phyloP scores from a whole-genome alignment of 2,888 invertebrate genomes.

The Tetanocera ferruginea region DNA sequence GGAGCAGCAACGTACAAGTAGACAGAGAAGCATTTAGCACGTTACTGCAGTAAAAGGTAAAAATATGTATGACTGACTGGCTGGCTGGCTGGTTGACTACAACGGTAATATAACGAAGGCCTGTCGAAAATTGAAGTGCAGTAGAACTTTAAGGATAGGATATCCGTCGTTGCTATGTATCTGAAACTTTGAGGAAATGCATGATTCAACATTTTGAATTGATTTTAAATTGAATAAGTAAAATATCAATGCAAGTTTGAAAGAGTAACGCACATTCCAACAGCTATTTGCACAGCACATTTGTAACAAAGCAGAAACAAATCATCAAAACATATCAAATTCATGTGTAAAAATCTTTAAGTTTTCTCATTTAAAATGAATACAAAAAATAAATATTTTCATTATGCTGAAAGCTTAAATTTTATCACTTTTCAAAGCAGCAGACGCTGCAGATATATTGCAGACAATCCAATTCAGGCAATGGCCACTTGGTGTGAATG shows the following conservation, averaged over 20 bases:
- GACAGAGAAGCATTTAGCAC: not conserved
- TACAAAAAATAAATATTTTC: constrained; percentile 16
- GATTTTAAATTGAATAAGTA: constrained; percentile 30
- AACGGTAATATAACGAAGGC: not conserved
- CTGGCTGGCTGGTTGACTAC: not conserved
- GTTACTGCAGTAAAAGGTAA: not conserved
- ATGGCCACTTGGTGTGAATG: not conserved
- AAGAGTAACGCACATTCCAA: not conserved
- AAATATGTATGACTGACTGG: constrained; percentile 6
- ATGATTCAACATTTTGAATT: constrained; percentile 34
- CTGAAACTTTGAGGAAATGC: constrained; percentile 32
- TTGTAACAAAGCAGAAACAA: not conserved
- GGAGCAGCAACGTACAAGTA: not conserved
- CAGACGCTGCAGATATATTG: not conserved
- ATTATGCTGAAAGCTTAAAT: constrained; percentile 4
- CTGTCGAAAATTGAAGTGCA: not conserved
- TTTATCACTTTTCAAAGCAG: not conserved
- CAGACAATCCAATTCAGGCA: not conserved
- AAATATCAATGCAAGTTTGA: constrained; percentile 1
- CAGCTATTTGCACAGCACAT: no score
- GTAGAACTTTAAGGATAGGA: not conserved
- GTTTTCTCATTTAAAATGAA: not conserved
- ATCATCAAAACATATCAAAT: constrained; percentile 15
- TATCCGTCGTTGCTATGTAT: not conserved
- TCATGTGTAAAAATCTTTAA: not conserved